These are phyloP conservation scores for Eupeodes latifasciatus DNA, from an alignment of 2,888 invertebrate species.

Conservation along the genomic window DNA sequence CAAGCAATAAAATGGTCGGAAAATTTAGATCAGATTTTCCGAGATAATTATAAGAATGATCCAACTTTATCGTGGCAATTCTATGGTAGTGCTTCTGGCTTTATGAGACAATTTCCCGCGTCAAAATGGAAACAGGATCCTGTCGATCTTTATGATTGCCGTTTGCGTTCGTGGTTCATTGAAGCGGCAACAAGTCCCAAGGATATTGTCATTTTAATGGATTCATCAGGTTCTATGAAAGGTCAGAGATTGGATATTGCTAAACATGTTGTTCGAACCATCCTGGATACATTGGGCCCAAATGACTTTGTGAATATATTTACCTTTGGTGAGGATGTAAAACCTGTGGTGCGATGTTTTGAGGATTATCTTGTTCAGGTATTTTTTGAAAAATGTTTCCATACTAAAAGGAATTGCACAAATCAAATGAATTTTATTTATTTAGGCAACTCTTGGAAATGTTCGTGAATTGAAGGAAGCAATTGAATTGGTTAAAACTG, in stretches of 20 bases:
- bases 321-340: conserved; percentile 93
- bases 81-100: conserved; percentile 98
- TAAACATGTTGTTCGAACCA: conserved; percentile 92
- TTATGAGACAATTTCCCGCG: conserved; percentile 98
- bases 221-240: conserved; percentile 96
- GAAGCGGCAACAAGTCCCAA: conserved; percentile 99
- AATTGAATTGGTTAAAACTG: conserved; percentile 91
- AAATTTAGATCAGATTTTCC: conserved; percentile 94
- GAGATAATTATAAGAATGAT: conserved; percentile 93
- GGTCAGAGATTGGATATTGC: conserved; percentile 95
- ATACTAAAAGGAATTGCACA: not conserved
- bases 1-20: conserved; percentile 98
- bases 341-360: conserved; percentile 94
- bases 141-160: conserved; percentile 97
- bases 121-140: conserved; percentile 92
- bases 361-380: conserved; percentile 94
- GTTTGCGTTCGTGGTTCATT: conserved; percentile 98
- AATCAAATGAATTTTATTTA: not conserved
- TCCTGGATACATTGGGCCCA: conserved; percentile 97
- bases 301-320: conserved; percentile 99
- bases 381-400: conserved; percentile 11
- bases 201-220: conserved; percentile 94
- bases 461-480: conserved; percentile 92
- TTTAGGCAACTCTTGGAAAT: conserved; percentile 93
- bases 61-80: conserved; percentile 98